Evolutionary conservation across 2,797 vertebrate genomes (phyloP).

Genomic region (Protosalanx chinensis): DNA sequence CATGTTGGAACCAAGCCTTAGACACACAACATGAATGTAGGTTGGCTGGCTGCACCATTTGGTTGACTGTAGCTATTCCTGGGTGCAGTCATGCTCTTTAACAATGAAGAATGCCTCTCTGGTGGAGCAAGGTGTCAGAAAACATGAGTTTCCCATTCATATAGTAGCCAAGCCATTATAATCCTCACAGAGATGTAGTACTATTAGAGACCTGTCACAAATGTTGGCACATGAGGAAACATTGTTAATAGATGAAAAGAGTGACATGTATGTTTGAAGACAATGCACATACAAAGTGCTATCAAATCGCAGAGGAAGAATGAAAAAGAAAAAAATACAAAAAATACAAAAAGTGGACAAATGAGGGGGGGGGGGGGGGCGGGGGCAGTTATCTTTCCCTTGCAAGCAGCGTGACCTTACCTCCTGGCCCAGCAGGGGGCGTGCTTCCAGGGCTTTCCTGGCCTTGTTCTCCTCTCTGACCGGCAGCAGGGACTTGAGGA

Average conservation of each 20-base stretch:
- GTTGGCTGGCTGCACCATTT: background rate
- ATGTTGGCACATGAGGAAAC: background rate
- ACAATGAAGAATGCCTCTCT: slow-evolving; percentile 37
- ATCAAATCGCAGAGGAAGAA: slow-evolving; percentile 12
- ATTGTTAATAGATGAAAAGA: background rate
- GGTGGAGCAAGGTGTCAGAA: slow-evolving; percentile 12
- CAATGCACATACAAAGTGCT: background rate
- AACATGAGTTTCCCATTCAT: slow-evolving; percentile 11
- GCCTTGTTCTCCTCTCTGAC: slow-evolving; percentile 91
- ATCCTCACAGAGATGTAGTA: slow-evolving; percentile 15
- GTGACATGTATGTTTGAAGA: no score
- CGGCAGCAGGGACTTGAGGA: slow-evolving; percentile 94
- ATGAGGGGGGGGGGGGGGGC: slow-evolving; percentile 10
- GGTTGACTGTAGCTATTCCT: slow-evolving; percentile 18
- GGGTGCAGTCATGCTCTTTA: slow-evolving; percentile 43
- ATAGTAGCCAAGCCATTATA: slow-evolving; percentile 24
- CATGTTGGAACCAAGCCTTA: no score
- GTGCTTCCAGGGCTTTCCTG: slow-evolving; percentile 81
- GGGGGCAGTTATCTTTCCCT: background rate
- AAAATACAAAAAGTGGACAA: slow-evolving; percentile 1
- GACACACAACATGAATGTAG: no score
- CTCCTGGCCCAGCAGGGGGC: slow-evolving; percentile 91
- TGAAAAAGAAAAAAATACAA: background rate
- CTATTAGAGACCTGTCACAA: slow-evolving; percentile 1
- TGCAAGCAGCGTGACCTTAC: slow-evolving; percentile 61